phyloP scores from a whole-genome alignment of 2,113 vertebrate genomes.

The Pachycephala philippinensis region DNA sequence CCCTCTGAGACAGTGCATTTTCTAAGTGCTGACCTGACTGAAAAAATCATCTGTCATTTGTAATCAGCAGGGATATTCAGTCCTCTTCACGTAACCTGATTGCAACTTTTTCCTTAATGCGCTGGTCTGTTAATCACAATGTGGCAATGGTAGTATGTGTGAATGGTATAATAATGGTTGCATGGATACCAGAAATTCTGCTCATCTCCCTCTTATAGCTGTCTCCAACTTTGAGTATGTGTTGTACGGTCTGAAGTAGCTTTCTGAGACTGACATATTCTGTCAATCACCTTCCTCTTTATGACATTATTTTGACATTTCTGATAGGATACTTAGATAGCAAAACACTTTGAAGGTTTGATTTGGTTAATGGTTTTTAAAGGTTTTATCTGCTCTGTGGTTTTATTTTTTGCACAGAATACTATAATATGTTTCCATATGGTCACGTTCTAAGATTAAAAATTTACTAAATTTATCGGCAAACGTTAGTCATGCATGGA shows the following conservation, averaged over 20 bases:
- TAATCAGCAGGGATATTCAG: constrained; percentile 59
- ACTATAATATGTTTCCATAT: neutral
- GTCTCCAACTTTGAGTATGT: neutral
- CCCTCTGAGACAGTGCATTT: neutral
- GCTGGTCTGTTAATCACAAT: constrained; percentile 11
- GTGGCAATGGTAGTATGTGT: neutral
- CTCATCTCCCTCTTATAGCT: neutral
- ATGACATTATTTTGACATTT: neutral
- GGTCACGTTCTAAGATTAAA: neutral
- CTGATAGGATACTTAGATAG: neutral
- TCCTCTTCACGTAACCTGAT: constrained; percentile 47
- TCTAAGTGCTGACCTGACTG: constrained; percentile 10
- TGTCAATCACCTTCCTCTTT: neutral
- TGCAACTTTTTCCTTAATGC: constrained; percentile 46
- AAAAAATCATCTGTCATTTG: constrained; percentile 44
- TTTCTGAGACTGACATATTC: neutral
- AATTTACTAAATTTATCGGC: neutral
- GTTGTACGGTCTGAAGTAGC: neutral
- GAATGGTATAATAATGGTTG: constrained; percentile 55
- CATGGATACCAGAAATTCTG: constrained; percentile 52
- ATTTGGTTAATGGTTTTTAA: neutral
- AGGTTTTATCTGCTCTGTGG: neutral
- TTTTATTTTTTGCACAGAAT: neutral
- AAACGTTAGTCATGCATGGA: neutral
- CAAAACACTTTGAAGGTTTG: neutral